Evolutionary conservation across 2,888 invertebrate species (phyloP), one percentile per base, ranked within the genome.

Genomic region (Calameuta pallipes): DNA sequence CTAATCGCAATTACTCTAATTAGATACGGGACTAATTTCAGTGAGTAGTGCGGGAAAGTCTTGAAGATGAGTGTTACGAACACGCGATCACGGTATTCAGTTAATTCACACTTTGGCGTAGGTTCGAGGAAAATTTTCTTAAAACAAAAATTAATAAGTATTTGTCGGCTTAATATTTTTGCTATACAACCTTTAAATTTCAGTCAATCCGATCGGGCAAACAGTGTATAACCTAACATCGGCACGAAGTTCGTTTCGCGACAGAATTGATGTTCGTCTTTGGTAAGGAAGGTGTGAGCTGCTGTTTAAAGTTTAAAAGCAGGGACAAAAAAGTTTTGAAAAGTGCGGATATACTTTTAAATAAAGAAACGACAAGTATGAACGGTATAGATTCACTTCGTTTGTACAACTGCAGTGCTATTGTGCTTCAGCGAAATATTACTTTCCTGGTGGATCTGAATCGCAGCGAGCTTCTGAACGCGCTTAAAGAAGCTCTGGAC

Each of bases 381-480:
- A 86, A 81, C 82, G 80, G 78, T 78, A 78, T 82, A 75, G 83
- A 77, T 73, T 36, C 84, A 34, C 76, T 80, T 30, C 81, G 81
- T 74, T 80, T 87, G 80, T 86, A 86, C 82, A 88, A 88, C 79
- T 88, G 88, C 75, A 87, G 85, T 79, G 87, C 84, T 9, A 70
- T 75, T 75, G 75, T 87, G 13, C 78, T 88, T 69, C 83, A 83
- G 15, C 83, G 80, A 77, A 83, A 88, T 78, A 77, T 87, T 68
- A 82, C 82, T 9, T 74, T 82, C 56, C 71, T 87, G 33, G 69
- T 82, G 15, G 83, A 76, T 75, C 77, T 87, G n/a, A 87, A 88
- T 80, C 81, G 81, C 0, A 87, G 79, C 75, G 87, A 87, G 75
- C 80, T 88, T 0, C 78, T 84, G 11, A 80, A 74, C 37, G 75